Conservation (phyloP, 2,888 invertebrate genomes). For the Rhodophaea formosa region DNA sequence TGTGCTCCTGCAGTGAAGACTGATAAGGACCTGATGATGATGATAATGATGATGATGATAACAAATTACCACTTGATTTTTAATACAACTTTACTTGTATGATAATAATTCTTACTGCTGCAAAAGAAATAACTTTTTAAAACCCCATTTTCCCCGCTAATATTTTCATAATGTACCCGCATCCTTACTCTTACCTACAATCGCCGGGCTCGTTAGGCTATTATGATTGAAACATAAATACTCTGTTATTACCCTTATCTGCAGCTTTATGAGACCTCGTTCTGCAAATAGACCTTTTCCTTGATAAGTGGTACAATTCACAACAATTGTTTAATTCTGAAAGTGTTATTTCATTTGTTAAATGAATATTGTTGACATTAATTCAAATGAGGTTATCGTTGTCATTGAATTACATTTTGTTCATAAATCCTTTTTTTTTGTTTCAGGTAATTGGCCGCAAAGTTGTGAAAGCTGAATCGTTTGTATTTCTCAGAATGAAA, state of each 20-base stretch:
- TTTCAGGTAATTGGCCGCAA: slow-evolving; percentile 34
- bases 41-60: no score
- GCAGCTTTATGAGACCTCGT: slow-evolving; percentile 9
- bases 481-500: no score
- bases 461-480: neutral
- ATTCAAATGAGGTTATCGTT: neutral
- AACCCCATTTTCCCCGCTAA: neutral
- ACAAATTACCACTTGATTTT: no score
- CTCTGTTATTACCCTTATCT: slow-evolving; percentile 18
- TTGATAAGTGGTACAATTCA: slow-evolving; percentile 9
- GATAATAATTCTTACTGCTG: no score
- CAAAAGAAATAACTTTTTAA: no score
- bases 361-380: neutral
- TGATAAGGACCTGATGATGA: no score
- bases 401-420: neutral
- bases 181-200: slow-evolving; percentile 34
- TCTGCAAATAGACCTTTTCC: slow-evolving; percentile 11
- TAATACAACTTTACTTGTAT: no score
- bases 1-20: no score
- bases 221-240: slow-evolving; percentile 30
- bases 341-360: neutral
- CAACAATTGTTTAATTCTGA: slow-evolving; percentile 7
- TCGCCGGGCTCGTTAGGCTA: slow-evolving; percentile 31
- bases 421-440: slow-evolving; percentile 27
- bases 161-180: slow-evolving; percentile 38